Conservation (phyloP, 1,140 invertebrate species). For the Globodera ellingtonae region DNA sequence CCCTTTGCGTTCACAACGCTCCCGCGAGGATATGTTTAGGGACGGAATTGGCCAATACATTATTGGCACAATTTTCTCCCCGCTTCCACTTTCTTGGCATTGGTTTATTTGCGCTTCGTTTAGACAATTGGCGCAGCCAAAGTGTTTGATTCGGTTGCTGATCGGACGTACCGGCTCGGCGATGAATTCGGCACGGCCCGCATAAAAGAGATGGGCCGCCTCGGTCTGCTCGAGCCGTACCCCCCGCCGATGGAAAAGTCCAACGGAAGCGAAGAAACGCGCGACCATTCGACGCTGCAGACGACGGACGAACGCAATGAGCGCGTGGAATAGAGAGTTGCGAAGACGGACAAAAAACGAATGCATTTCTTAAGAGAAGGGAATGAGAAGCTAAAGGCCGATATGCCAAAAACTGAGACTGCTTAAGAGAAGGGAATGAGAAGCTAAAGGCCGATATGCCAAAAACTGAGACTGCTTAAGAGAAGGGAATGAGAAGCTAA, state of each 20-base stretch:
- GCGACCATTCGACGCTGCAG: slow-evolving; percentile 49
- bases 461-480: too few relatives aligned
- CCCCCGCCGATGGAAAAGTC: slow-evolving; percentile 36
- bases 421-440: neutral
- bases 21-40: too few relatives aligned
- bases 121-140: slow-evolving; percentile 53
- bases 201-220: slow-evolving; percentile 58
- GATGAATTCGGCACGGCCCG: slow-evolving; percentile 58
- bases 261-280: slow-evolving; percentile 42
- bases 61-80: too few relatives aligned
- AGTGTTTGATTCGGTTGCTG: slow-evolving; percentile 59
- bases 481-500: neutral
- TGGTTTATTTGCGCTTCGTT: too few relatives aligned
- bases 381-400: too few relatives aligned
- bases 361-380: slow-evolving; percentile 3
- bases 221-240: slow-evolving; percentile 52
- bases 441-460: too few relatives aligned
- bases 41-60: too few relatives aligned
- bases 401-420: neutral
- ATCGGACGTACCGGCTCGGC: slow-evolving; percentile 55
- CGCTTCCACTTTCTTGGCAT: too few relatives aligned
- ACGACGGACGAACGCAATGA: slow-evolving; percentile 47
- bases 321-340: slow-evolving; percentile 49
- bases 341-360: slow-evolving; percentile 33
- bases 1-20: too few relatives aligned